Percentiles rank a stretch among this genome's conserved stretches.
Evolutionary conservation across 2,113 vertebrate species (phyloP).

Genomic region (Gymnorhina tibicen): DNA sequence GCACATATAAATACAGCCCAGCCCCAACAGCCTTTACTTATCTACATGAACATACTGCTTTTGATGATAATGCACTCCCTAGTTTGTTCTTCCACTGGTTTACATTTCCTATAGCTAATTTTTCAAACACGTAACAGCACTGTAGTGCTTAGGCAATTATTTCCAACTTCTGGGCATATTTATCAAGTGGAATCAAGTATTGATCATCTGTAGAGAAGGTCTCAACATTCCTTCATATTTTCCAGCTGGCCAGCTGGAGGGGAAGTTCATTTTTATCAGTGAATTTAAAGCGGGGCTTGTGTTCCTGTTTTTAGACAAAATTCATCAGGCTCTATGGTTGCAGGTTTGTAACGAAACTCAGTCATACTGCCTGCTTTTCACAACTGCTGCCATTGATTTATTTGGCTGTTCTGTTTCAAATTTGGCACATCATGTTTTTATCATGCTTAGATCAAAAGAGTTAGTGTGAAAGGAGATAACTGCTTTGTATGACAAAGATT

Average conservation of each 20-base stretch:
- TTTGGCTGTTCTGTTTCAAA: not conserved
- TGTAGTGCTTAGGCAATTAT: conserved; percentile 22
- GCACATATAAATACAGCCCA: not conserved
- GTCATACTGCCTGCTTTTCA: not conserved
- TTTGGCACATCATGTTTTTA: not conserved
- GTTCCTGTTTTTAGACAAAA: not conserved
- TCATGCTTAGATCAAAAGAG: not conserved
- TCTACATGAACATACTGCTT: not conserved
- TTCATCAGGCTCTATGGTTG: not conserved
- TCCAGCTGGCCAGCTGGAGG: not conserved
- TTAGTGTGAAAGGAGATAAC: not conserved
- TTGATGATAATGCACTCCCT: conserved; percentile 1
- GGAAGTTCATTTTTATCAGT: not conserved
- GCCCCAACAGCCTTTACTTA: not conserved
- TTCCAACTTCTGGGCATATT: conserved; percentile 30
- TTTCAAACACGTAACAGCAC: not conserved
- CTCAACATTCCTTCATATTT: conserved; percentile 9
- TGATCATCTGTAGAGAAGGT: conserved; percentile 17
- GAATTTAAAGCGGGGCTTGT: not conserved
- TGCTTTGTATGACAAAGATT: not conserved
- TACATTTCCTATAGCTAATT: not conserved
- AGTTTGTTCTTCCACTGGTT: conserved; percentile 22
- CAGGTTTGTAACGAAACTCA: not conserved
- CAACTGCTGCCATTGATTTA: not conserved
- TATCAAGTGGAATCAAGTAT: conserved; percentile 43